phyloP scores from a whole-genome alignment of 2,797 vertebrate genomes.

The Psittacula echo region DNA sequence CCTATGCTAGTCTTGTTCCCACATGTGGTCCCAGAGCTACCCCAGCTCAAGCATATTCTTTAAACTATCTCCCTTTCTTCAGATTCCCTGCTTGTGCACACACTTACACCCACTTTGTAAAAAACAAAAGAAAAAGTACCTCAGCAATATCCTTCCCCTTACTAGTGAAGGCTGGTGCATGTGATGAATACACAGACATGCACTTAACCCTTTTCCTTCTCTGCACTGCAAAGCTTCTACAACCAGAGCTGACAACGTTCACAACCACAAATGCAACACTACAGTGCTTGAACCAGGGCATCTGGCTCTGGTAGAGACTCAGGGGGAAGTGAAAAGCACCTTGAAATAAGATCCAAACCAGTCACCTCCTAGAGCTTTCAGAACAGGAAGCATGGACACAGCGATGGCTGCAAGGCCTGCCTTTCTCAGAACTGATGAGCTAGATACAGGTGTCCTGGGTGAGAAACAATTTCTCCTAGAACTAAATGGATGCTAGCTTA shows the following conservation, averaged over 20 bases:
- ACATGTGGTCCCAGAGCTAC: background rate
- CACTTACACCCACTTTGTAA: rapidly evolving
- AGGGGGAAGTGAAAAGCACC: background rate
- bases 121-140: background rate
- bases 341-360: background rate
- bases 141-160: background rate
- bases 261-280: background rate
- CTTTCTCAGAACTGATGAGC: background rate
- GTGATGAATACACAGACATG: rapidly evolving
- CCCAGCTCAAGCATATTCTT: background rate
- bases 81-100: background rate
- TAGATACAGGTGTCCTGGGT: background rate
- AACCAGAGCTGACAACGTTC: background rate
- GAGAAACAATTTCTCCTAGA: background rate
- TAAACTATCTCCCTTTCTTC: background rate
- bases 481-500: background rate
- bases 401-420: background rate
- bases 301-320: background rate
- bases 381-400: background rate
- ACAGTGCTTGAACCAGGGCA: background rate
- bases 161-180: background rate
- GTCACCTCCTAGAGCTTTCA: background rate
- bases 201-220: background rate
- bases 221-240: background rate
- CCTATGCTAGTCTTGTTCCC: background rate